phyloP scores from a whole-genome alignment of 1,140 invertebrate genomes.

The Pseudomyrmex pallidus region DNA sequence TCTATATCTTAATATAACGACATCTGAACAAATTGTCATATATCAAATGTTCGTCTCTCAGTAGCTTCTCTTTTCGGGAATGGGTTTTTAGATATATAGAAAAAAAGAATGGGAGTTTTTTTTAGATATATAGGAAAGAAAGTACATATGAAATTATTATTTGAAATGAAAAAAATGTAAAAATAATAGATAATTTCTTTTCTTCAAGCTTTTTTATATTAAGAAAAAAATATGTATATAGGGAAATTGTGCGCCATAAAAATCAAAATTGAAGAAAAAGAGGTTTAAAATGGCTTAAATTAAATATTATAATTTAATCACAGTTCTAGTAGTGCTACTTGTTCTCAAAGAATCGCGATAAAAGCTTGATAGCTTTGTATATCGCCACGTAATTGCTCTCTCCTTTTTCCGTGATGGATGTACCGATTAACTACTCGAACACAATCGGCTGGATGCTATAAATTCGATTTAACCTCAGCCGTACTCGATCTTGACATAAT shows the following conservation, averaged over 20 bases:
- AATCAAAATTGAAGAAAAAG: too few relatives aligned
- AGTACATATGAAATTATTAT: too few relatives aligned
- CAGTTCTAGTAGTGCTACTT: neutral
- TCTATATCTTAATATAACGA: slow-evolving; percentile 17
- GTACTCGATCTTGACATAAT: slow-evolving; percentile 48
- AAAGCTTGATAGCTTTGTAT: slow-evolving; percentile 44
- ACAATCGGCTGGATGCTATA: slow-evolving; percentile 38
- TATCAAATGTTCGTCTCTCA: slow-evolving; percentile 7
- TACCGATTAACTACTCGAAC: slow-evolving; percentile 38
- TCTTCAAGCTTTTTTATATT: too few relatives aligned
- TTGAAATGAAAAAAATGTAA: too few relatives aligned
- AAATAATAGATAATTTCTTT: too few relatives aligned
- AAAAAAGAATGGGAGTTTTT: too few relatives aligned
- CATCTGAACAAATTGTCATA: slow-evolving; percentile 24
- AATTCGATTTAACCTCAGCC: slow-evolving; percentile 46
- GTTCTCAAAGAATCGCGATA: slow-evolving; percentile 34
- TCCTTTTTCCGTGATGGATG: slow-evolving; percentile 46
- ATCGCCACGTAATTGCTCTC: slow-evolving; percentile 29
- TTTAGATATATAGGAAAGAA: too few relatives aligned
- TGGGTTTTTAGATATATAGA: neutral
- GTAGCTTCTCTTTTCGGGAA: neutral
- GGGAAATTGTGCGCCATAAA: neutral
- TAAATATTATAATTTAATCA: slow-evolving; percentile 3
- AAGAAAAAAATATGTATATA: too few relatives aligned
- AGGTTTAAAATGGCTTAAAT: too few relatives aligned